phyloP scores from a whole-genome alignment of 2,797 vertebrate species.

The Nannoperca obscura region DNA sequence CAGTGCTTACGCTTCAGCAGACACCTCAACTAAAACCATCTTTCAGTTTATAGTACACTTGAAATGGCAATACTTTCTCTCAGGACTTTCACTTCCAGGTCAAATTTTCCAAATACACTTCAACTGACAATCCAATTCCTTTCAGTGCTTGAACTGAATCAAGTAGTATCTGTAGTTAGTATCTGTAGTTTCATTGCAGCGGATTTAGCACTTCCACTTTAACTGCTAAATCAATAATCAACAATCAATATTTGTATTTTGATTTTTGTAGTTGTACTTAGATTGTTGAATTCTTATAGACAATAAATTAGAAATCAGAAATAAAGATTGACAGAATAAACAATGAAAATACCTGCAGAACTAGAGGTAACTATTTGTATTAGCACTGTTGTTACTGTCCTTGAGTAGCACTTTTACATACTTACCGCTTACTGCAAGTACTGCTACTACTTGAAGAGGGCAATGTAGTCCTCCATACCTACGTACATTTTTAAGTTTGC shows the following conservation, averaged over 20 bases:
- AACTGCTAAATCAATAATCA: background rate
- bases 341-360: background rate
- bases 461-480: too few relatives aligned
- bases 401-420: background rate
- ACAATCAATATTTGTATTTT: background rate
- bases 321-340: background rate
- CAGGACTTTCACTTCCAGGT: background rate
- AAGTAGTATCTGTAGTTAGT: too few relatives aligned
- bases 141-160: too few relatives aligned
- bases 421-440: background rate
- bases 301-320: background rate
- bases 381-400: background rate
- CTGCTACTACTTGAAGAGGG: background rate
- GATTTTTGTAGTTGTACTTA: background rate
- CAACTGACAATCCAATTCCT: background rate
- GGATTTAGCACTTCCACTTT: rapidly evolving
- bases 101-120: background rate
- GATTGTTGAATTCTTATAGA: background rate
- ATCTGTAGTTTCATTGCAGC: background rate
- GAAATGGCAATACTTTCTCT: background rate
- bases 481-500: background rate
- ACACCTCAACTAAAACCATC: background rate
- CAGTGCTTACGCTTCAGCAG: background rate
- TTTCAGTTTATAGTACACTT: too few relatives aligned
- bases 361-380: background rate